Base-by-base conservation (phyloP, 1,140 invertebrate genomes). In the Drosophila ironensis region DNA sequence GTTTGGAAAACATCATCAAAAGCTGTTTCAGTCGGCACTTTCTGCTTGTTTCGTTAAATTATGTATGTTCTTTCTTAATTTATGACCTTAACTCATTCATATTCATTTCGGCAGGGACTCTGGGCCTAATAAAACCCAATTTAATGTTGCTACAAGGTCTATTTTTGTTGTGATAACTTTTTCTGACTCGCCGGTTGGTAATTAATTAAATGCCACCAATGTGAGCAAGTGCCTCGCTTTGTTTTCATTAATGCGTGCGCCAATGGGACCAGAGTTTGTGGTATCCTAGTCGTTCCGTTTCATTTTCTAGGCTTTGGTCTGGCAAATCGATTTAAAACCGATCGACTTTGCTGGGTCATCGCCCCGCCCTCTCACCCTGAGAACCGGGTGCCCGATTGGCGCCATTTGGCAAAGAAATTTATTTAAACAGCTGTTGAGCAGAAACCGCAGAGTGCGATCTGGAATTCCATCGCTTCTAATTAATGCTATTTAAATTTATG, bases 401-500 rank as follows among this genome's bases (percentile, higher is more conserved):
- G 57, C 57, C 40, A 53, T 59, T 48, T 40, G 64, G 22, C 38
- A 47, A 59, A 59, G 44, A 50, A 69, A 63, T 73, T 53, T 72
- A 64, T 78, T 78, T 52, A 35, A 72, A 73, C 74, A 78, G 56
- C 63, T 78, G 74, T 30, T 41, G 27, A 35, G 27, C 59, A 63
- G 41, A 60, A 63, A 40, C 45, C 37, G 33, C 50, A 71, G 40
- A 46, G 40, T 27, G 59, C 52, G 51, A 27, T 40, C 12, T 33
- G 33, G 27, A 46, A 57, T 41, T 48, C 41, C 48, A 72, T 68
- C 37, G 52, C 42, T 47, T 72, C 50, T 63, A 50, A 70, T 50
- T 48, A 81, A 80, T 75, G 57, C 59, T 72, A 60, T 71, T 81
- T 51, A 63, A 77, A 77, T 77, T 72, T 72, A 77, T 78, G 74